Percentiles rank a stretch among this genome's conserved stretches.
Conservation (phyloP, 2,797 vertebrate species). For the Lateolabrax maculatus region DNA sequence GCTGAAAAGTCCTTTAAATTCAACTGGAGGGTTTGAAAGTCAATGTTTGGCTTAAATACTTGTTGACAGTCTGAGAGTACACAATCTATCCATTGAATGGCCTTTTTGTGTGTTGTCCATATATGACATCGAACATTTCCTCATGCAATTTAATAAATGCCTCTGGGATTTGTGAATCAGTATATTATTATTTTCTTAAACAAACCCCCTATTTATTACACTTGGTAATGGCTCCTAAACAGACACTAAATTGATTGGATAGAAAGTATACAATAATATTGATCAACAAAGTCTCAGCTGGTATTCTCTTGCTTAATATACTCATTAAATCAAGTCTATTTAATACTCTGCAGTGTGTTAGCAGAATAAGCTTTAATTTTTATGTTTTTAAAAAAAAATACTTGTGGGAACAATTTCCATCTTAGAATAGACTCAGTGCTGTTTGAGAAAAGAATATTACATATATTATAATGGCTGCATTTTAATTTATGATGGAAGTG, state of each 20-base stretch:
- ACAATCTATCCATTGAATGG: constrained; percentile 65
- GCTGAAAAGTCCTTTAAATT: constrained; percentile 36
- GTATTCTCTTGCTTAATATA: constrained; percentile 80
- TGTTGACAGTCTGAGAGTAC: constrained; percentile 46
- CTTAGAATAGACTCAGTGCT: not conserved
- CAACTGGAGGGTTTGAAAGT: constrained; percentile 51
- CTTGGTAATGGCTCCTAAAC: constrained; percentile 84
- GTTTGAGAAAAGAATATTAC: not conserved
- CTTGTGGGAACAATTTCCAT: constrained; percentile 2
- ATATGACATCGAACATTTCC: constrained; percentile 71
- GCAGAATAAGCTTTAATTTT: constrained; percentile 38
- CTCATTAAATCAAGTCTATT: constrained; percentile 86
- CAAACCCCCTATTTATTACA: constrained; percentile 82
- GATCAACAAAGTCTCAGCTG: constrained; percentile 79
- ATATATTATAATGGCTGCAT: not conserved
- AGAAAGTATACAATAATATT: constrained; percentile 83
- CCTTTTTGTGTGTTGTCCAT: constrained; percentile 67
- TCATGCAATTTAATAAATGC: constrained; percentile 80
- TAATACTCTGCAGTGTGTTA: constrained; percentile 66
- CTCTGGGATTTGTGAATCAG: constrained; percentile 75
- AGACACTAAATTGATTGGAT: constrained; percentile 85
- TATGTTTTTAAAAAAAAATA: constrained; percentile 42
- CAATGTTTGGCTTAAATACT: constrained; percentile 42
- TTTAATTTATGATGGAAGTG: constrained; percentile 10
- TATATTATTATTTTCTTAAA: constrained; percentile 82